Evolutionary conservation across 30 jellyfish, hydroid and myxozoan species (phyloP).

Genomic region (Pseudorhiza aurosa): DNA sequence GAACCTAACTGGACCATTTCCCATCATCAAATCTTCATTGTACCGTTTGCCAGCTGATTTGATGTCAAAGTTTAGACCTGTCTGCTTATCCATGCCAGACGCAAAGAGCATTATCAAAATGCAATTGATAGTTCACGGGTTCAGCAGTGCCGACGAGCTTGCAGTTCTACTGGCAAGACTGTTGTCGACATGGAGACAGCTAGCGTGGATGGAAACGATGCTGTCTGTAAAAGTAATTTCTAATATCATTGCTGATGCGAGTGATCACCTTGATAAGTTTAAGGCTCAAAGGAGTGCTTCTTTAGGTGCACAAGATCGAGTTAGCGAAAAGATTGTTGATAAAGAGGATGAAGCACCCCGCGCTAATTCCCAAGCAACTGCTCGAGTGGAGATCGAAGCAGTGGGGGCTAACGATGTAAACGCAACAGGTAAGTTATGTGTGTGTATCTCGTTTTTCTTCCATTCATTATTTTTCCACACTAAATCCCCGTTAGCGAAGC

Average conservation of each 20-base stretch:
- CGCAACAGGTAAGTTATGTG: too few species aligned
- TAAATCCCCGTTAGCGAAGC: too few species aligned
- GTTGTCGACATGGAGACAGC: constrained; percentile 27
- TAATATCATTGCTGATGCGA: constrained; percentile 50
- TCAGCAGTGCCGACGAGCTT: constrained; percentile 27
- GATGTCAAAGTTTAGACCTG: constrained; percentile 48
- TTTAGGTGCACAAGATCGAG: neutral
- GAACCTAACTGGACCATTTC: constrained; percentile 1
- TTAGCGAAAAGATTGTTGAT: neutral
- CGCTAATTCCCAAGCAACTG: too few species aligned
- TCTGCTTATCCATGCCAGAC: constrained; percentile 53
- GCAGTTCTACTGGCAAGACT: constrained; percentile 19
- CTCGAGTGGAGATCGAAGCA: too few species aligned
- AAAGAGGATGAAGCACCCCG: too few species aligned
- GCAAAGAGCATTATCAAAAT: constrained; percentile 12
- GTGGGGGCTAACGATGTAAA: too few species aligned
- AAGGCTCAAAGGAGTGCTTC: neutral
- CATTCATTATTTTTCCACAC: too few species aligned
- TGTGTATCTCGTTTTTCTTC: too few species aligned
- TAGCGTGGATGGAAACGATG: constrained; percentile 7
- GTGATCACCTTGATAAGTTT: constrained; percentile 41
- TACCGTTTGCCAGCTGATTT: constrained; percentile 30
- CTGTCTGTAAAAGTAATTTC: constrained; percentile 34
- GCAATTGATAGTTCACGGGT: constrained; percentile 50
- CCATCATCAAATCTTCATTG: constrained; percentile 35